A percentile compares a stretch with the other conserved stretches of the same genome.
Evolutionary conservation across 2,113 vertebrate genomes (phyloP).

Genomic region (Castor canadensis): DNA sequence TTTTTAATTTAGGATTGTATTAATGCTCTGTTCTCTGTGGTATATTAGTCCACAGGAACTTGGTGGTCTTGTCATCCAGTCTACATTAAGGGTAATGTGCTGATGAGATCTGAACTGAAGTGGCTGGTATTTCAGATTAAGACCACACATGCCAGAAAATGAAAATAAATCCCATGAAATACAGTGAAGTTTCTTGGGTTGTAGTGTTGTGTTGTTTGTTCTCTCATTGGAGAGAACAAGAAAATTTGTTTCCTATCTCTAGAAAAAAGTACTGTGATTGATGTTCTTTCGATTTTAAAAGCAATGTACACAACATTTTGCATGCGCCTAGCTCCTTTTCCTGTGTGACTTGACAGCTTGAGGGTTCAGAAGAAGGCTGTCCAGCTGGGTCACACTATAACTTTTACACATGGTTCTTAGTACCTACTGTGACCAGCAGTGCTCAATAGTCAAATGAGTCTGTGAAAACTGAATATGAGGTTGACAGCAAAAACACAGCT

Average conservation of each 20-base stretch:
- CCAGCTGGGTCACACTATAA: background rate
- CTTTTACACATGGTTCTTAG: background rate
- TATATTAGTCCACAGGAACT: background rate
- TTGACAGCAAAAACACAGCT: background rate
- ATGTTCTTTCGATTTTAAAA: conserved; percentile 27
- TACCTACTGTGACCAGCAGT: background rate
- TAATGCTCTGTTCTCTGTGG: background rate
- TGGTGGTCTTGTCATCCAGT: background rate
- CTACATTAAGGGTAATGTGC: background rate
- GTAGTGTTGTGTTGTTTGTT: background rate
- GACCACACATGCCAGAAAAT: background rate
- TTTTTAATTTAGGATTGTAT: background rate
- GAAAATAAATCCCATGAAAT: background rate
- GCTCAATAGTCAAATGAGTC: background rate
- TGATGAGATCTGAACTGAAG: conserved; percentile 7
- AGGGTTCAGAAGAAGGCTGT: background rate
- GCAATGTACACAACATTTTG: background rate
- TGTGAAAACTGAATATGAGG: background rate
- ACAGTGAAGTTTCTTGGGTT: background rate
- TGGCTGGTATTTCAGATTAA: background rate
- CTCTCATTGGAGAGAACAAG: background rate
- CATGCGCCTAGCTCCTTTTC: background rate
- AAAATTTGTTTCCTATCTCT: background rate
- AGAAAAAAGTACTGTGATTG: background rate
- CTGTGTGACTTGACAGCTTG: background rate